Evolutionary conservation across 2,797 vertebrate species (phyloP).

Genomic region (Aythya fuligula): DNA sequence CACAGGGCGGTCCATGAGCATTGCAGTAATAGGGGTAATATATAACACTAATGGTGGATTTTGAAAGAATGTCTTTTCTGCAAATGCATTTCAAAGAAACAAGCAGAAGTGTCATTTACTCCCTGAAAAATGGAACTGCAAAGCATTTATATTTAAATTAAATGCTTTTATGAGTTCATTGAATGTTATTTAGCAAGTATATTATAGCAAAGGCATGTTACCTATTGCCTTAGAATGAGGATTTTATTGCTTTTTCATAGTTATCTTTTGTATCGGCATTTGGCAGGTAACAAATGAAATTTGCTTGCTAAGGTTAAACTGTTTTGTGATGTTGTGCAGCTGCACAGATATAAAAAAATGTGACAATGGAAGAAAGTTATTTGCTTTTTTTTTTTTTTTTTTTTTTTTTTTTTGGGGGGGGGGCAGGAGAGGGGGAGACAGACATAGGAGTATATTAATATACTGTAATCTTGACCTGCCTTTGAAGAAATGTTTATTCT

Average conservation of each 20-base stretch:
- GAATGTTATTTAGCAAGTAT: constrained; percentile 63
- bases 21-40: not conserved
- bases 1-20: not conserved
- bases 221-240: constrained; percentile 47
- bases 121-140: constrained; percentile 47
- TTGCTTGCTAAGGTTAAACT: constrained; percentile 70
- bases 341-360: constrained; percentile 39
- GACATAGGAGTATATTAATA: constrained; percentile 11
- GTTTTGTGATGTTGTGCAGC: constrained; percentile 39
- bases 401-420: too few relatives aligned
- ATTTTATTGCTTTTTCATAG: constrained; percentile 60
- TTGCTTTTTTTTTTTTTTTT: constrained; percentile 15
- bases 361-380: constrained; percentile 14
- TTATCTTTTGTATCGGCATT: constrained; percentile 67
- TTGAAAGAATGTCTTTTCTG: constrained; percentile 31
- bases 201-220: constrained; percentile 11
- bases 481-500: constrained; percentile 56
- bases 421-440: not conserved
- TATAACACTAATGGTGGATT: not conserved
- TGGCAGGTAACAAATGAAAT: constrained; percentile 74
- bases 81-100: constrained; percentile 29
- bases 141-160: constrained; percentile 64
- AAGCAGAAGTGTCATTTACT: constrained; percentile 13
- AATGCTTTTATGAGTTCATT: constrained; percentile 56
- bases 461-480: constrained; percentile 25